Base-by-base conservation (phyloP, 2,888 invertebrate genomes). In the Caenorhabditis sp. region DNA sequence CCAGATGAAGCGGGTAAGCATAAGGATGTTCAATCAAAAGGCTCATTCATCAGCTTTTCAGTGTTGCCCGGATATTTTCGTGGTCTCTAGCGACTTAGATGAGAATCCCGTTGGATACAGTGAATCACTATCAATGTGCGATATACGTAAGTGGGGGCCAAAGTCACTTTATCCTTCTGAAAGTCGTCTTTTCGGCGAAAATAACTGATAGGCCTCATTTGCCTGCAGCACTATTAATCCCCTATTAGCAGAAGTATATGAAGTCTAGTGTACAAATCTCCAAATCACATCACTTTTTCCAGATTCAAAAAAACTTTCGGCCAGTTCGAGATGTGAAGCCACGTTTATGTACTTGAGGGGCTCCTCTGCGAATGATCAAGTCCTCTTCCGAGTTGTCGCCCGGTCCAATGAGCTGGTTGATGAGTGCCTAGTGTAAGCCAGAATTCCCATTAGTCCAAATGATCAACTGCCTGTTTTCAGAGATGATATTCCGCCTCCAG, bases 1-100 rank as follows among this genome's bases (percentile, higher is more conserved):
- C 8, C 26, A 47, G 2, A 2, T 13, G 35, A 32, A 35, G 32
- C 64, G 58, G 56, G 64, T 64, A 64, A 56, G 26, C 56, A 47
- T 47, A 28, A 64, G 13, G 1, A 28, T 8, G 8, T 5, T 22
- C 3, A 32, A 9, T 28, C 28, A 20, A n/a, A 56, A 9, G 35
- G 28, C 56, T 47, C 47, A 47, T 47, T 47, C 47, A 47, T 18
- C 47, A 47, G 47, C 47, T 40, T 20, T 68, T 26, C 62, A 74
- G 70, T 80, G 80, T 55, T 80, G 80, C 55, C 62, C 74, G 2
- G 80, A 80, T 24, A 37, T 80, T 13, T 60, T 74, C 15, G 37
- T 70, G 37, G 64, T 58, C 1, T 80, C 80, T 5, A 61, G 71
- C 1, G 50, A 51, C 35, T 13, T 50, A 2, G 62, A 32, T 0